A percentile compares a stretch with the other conserved stretches of the same genome.
These are phyloP conservation scores for Nomada ruficornis DNA, from an alignment of 2,888 invertebrate species.

Conservation along the genomic window DNA sequence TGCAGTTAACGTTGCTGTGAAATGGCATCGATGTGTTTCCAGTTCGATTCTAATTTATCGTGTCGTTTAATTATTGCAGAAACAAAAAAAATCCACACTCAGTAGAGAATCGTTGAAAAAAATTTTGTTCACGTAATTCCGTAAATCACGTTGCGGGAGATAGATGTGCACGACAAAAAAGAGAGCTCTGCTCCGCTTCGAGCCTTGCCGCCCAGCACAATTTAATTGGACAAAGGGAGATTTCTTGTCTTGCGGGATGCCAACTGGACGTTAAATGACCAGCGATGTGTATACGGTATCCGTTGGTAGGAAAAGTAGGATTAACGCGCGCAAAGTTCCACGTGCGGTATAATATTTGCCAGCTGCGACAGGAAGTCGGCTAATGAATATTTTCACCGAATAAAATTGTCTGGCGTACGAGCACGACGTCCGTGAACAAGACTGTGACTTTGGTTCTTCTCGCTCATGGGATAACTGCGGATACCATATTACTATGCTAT, in stretches of 20 bases:
- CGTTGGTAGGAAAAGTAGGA: slow-evolving; percentile 31
- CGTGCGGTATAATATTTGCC: slow-evolving; percentile 51
- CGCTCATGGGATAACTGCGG: background rate
- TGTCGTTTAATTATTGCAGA: no score
- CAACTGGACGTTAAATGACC: slow-evolving; percentile 41
- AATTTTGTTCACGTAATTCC: slow-evolving; percentile 29
- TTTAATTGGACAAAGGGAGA: slow-evolving; percentile 31
- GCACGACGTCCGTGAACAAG: slow-evolving; percentile 28
- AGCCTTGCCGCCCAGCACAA: background rate
- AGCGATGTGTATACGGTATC: slow-evolving; percentile 8
- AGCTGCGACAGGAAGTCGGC: slow-evolving; percentile 58
- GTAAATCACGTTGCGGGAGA: slow-evolving; percentile 6
- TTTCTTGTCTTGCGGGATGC: slow-evolving; percentile 24
- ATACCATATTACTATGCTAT: background rate
- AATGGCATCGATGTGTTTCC: slow-evolving; percentile 23
- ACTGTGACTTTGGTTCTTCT: slow-evolving; percentile 10
- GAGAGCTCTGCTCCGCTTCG: background rate
- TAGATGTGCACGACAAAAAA: slow-evolving; percentile 11
- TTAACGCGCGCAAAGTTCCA: slow-evolving; percentile 54
- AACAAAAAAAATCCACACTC: no score
- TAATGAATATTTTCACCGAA: slow-evolving; percentile 62
- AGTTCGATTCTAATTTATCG: background rate
- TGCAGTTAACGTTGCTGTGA: slow-evolving; percentile 32
- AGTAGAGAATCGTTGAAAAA: background rate
- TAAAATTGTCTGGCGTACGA: slow-evolving; percentile 54